These are phyloP conservation scores for Apis florea DNA, from an alignment of 1,140 invertebrate species.

Conservation along the genomic window DNA sequence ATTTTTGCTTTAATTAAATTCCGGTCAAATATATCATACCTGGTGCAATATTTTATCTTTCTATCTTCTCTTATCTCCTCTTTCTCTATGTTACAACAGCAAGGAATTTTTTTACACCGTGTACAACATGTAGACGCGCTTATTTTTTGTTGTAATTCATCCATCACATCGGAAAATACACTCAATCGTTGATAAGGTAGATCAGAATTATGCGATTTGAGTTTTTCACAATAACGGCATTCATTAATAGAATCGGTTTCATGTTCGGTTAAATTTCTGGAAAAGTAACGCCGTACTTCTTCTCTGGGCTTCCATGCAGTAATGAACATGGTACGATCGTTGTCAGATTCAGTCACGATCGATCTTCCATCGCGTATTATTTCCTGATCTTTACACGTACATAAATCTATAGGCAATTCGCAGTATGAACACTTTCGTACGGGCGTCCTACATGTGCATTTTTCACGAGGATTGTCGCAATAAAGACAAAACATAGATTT, in stretches of 20 bases:
- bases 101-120: slow-evolving; percentile 56
- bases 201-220: slow-evolving; percentile 49
- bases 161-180: slow-evolving; percentile 71
- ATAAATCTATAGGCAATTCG: slow-evolving; percentile 51
- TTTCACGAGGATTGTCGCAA: slow-evolving; percentile 59
- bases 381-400: slow-evolving; percentile 45
- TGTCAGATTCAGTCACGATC: slow-evolving; percentile 20
- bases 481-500: slow-evolving; percentile 63
- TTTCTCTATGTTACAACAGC: slow-evolving; percentile 52
- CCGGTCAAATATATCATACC: slow-evolving; percentile 7
- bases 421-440: slow-evolving; percentile 58
- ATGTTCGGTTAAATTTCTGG: slow-evolving; percentile 43
- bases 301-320: slow-evolving; percentile 62
- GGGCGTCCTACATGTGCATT: slow-evolving; percentile 58
- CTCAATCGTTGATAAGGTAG: slow-evolving; percentile 64
- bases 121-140: slow-evolving; percentile 57
- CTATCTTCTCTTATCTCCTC: slow-evolving; percentile 32
- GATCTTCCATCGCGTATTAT: slow-evolving; percentile 25
- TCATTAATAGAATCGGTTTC: slow-evolving; percentile 28
- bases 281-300: slow-evolving; percentile 55
- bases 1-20: neutral
- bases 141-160: slow-evolving; percentile 70
- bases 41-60: slow-evolving; percentile 30
- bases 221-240: slow-evolving; percentile 49
- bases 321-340: slow-evolving; percentile 53